Evolutionary conservation across 2,888 invertebrate genomes (phyloP).

Genomic region (Meganola albula): DNA sequence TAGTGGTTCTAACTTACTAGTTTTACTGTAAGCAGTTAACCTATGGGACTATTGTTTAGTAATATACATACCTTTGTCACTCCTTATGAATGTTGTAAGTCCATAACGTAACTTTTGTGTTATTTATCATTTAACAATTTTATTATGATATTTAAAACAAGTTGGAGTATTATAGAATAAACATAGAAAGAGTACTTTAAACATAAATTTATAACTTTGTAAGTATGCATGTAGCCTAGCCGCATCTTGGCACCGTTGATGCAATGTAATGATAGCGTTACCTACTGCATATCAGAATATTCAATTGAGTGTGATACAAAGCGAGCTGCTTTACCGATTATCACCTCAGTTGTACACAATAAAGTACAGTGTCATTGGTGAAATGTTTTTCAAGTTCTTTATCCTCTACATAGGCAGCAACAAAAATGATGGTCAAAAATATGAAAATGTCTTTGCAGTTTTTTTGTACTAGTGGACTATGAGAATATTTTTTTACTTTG

Average conservation of each 20-base stretch:
- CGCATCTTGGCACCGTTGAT: slow-evolving; percentile 34
- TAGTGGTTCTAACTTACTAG: slow-evolving; percentile 23
- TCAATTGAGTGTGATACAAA: slow-evolving; percentile 28
- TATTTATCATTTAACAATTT: slow-evolving; percentile 67
- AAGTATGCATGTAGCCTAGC: slow-evolving; percentile 53
- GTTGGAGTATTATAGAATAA: slow-evolving; percentile 50
- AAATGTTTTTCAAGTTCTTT: slow-evolving; percentile 29
- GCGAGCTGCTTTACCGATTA: slow-evolving; percentile 19
- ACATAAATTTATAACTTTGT: slow-evolving; percentile 46
- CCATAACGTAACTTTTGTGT: slow-evolving; percentile 66
- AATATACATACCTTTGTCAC: slow-evolving; percentile 47
- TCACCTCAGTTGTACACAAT: slow-evolving; percentile 31
- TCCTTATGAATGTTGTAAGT: slow-evolving; percentile 74
- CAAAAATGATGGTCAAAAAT: slow-evolving; percentile 31
- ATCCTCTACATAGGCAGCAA: slow-evolving; percentile 35
- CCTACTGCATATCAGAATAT: slow-evolving; percentile 38
- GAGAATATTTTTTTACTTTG: slow-evolving; percentile 75
- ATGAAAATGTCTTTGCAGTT: slow-evolving; percentile 51
- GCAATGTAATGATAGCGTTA: slow-evolving; percentile 35
- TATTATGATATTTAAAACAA: slow-evolving; percentile 61
- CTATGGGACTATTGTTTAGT: slow-evolving; percentile 50
- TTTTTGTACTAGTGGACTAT: slow-evolving; percentile 67
- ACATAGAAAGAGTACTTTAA: slow-evolving; percentile 50
- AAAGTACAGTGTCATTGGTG: slow-evolving; percentile 33
- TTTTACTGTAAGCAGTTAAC: slow-evolving; percentile 28